Conservation (phyloP, 2,888 invertebrate species). For the Alviniconcha strummeri region DNA sequence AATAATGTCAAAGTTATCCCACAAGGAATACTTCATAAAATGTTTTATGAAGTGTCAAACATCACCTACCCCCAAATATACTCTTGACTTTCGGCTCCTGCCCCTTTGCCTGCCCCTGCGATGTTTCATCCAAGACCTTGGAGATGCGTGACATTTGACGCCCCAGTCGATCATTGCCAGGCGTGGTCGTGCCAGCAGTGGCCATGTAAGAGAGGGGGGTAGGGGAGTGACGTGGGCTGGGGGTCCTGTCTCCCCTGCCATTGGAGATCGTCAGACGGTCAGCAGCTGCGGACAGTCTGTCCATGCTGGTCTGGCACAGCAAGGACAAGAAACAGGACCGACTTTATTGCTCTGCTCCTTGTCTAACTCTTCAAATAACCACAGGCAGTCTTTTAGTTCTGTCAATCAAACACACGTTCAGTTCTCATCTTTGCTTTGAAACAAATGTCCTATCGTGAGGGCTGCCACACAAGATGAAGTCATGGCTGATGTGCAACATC, state of each 20-base stretch:
- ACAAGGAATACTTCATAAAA: no score
- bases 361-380: no score
- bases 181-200: not conserved
- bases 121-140: constrained; percentile 63
- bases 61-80: constrained; percentile 31
- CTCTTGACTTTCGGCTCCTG: constrained; percentile 26
- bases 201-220: not conserved
- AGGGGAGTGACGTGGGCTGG: constrained; percentile 21
- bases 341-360: no score
- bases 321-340: no score
- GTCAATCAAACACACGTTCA: no score
- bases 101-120: not conserved
- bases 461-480: no score
- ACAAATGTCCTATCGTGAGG: no score
- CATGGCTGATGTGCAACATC: no score
- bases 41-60: not conserved
- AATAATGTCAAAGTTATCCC: not conserved
- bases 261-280: constrained; percentile 32
- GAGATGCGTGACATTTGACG: constrained; percentile 65
- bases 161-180: constrained; percentile 45
- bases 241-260: constrained; percentile 13
- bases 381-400: no score
- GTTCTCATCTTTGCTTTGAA: no score
- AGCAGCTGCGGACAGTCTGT: constrained; percentile 43
- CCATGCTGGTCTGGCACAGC: constrained; percentile 45